phyloP scores from a whole-genome alignment of 2,888 invertebrate species.

The Drosophila testacea region DNA sequence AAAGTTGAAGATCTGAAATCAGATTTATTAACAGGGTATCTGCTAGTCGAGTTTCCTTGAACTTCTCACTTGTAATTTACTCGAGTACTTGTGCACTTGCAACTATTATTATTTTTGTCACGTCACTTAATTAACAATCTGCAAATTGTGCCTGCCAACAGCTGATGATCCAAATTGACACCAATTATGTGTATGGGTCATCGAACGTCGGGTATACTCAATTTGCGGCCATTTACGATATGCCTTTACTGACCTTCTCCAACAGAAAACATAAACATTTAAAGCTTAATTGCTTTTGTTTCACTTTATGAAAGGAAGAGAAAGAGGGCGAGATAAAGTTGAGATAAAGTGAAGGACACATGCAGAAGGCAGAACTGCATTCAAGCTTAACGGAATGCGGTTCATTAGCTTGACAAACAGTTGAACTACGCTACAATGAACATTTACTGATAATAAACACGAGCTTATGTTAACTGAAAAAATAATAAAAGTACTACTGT shows the following conservation, averaged over 20 bases:
- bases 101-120: constrained; percentile 33
- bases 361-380: constrained; percentile 3
- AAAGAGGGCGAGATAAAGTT: constrained; percentile 14
- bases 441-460: neutral
- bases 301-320: constrained; percentile 14
- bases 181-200: constrained; percentile 66
- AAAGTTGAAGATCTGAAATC: neutral
- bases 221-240: constrained; percentile 35
- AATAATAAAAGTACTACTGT: neutral
- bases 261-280: constrained; percentile 28
- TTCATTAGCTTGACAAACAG: constrained; percentile 14
- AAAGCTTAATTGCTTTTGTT: constrained; percentile 43
- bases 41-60: neutral
- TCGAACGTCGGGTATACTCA: constrained; percentile 49
- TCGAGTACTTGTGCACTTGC: constrained; percentile 29
- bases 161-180: constrained; percentile 62
- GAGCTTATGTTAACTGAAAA: neutral
- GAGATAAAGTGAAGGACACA: constrained; percentile 23
- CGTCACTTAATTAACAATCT: constrained; percentile 45
- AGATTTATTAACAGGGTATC: neutral
- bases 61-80: neutral
- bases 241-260: constrained; percentile 72
- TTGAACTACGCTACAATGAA: neutral
- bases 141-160: constrained; percentile 22
- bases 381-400: constrained; percentile 6